Percentiles rank a stretch among this genome's conserved stretches.
Evolutionary conservation across 2,797 vertebrate genomes (phyloP).

Genomic region (Sphaeramia orbicularis): DNA sequence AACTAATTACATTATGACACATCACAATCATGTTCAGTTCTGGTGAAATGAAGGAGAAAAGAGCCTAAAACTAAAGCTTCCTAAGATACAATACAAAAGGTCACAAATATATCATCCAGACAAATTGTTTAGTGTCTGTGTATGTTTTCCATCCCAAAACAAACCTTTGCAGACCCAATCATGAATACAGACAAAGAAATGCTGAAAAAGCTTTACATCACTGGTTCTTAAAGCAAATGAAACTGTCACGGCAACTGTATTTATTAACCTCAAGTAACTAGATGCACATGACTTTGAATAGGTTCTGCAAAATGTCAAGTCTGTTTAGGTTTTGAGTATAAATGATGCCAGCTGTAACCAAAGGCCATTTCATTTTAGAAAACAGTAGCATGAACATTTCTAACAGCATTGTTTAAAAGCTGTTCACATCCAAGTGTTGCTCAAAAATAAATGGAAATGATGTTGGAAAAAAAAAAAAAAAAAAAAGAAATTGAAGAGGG

Average conservation of each 20-base stretch:
- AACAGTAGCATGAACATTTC: slow-evolving; percentile 48
- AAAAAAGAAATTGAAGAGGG: slow-evolving; percentile 25
- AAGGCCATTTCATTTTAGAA: slow-evolving; percentile 50
- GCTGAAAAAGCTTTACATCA: slow-evolving; percentile 46
- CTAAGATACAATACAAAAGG: slow-evolving; percentile 70
- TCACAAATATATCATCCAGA: slow-evolving; percentile 65
- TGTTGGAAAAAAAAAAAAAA: slow-evolving; percentile 1
- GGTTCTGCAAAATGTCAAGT: slow-evolving; percentile 44
- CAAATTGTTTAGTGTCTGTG: slow-evolving; percentile 58
- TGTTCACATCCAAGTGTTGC: slow-evolving; percentile 56
- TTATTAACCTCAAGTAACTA: slow-evolving; percentile 43
- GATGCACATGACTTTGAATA: slow-evolving; percentile 37
- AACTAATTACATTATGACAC: slow-evolving; percentile 73
- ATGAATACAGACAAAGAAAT: slow-evolving; percentile 46
- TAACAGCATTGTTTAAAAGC: slow-evolving; percentile 45
- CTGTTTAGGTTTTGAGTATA: slow-evolving; percentile 45
- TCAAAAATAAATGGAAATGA: slow-evolving; percentile 51
- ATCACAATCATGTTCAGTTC: slow-evolving; percentile 73
- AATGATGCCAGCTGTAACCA: slow-evolving; percentile 43
- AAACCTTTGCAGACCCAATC: slow-evolving; percentile 39
- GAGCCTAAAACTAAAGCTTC: slow-evolving; percentile 61
- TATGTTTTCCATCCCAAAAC: slow-evolving; percentile 43
- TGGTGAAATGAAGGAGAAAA: slow-evolving; percentile 58
- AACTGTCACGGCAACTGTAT: slow-evolving; percentile 37
- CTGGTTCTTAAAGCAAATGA: slow-evolving; percentile 46